Evolutionary conservation across 2,113 vertebrate species (phyloP).

Genomic region (Centropus unirufus): DNA sequence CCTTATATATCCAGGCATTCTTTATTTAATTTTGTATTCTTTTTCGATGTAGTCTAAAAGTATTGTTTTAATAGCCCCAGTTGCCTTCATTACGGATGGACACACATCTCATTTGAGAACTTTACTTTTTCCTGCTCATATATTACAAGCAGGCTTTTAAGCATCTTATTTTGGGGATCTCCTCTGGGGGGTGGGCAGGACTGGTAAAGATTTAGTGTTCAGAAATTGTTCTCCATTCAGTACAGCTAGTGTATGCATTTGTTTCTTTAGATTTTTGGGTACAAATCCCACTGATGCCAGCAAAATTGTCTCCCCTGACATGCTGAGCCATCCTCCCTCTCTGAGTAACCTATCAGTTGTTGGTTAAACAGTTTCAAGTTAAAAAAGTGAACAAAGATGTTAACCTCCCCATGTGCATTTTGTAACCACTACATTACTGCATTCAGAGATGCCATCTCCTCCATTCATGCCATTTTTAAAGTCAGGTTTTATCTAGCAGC

Average conservation of each 20-base stretch:
- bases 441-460: neutral
- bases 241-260: neutral
- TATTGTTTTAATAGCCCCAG: neutral
- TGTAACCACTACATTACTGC: neutral
- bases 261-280: neutral
- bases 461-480: neutral
- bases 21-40: neutral
- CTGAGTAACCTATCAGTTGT: neutral
- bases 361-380: neutral
- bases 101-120: neutral
- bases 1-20: neutral
- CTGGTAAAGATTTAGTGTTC: neutral
- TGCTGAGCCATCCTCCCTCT: neutral
- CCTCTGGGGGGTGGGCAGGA: neutral
- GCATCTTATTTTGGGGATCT: neutral
- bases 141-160: neutral
- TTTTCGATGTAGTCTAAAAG: neutral
- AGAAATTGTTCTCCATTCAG: neutral
- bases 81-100: neutral
- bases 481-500: neutral
- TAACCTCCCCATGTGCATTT: fast-evolving
- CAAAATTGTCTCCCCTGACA: neutral
- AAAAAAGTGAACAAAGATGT: neutral
- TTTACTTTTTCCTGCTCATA: neutral
- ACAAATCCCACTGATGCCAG: neutral